Conservation (phyloP, 2,888 invertebrate species). For the Drosophila aldrichi region DNA sequence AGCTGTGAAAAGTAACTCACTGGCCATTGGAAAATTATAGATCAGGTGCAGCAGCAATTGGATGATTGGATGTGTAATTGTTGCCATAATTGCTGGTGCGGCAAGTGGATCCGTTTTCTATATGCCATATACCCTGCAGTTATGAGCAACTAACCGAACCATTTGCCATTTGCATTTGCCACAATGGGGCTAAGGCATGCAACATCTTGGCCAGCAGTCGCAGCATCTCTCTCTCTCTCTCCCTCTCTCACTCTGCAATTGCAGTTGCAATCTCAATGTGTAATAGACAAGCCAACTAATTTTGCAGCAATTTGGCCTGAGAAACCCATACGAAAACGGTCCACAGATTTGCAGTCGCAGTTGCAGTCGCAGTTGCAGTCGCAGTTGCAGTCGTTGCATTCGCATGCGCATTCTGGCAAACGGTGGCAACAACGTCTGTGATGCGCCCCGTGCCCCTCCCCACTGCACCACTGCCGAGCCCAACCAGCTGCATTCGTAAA, state of each 20-base stretch:
- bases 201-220: slow-evolving; percentile 24
- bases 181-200: slow-evolving; percentile 59
- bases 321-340: slow-evolving; percentile 61
- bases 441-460: background rate
- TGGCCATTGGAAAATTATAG: slow-evolving; percentile 75
- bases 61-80: slow-evolving; percentile 64
- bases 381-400: slow-evolving; percentile 8
- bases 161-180: slow-evolving; percentile 63
- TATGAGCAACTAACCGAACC: slow-evolving; percentile 77
- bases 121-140: slow-evolving; percentile 74
- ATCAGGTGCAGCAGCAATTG: slow-evolving; percentile 74
- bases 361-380: slow-evolving; percentile 17
- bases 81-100: slow-evolving; percentile 71
- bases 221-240: slow-evolving; percentile 40
- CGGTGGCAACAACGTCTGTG: slow-evolving; percentile 67
- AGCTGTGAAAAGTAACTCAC: slow-evolving; percentile 81
- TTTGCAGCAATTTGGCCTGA: slow-evolving; percentile 75
- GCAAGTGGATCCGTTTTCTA: slow-evolving; percentile 74
- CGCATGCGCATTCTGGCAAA: slow-evolving; percentile 44
- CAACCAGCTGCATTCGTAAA: slow-evolving; percentile 24
- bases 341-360: slow-evolving; percentile 12
- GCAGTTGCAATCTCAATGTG: slow-evolving; percentile 69
- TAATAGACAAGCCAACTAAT: slow-evolving; percentile 80
- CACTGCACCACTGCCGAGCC: background rate
- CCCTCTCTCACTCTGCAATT: too few species aligned